A percentile compares a stretch with the other conserved stretches of the same genome.
phyloP scores from a whole-genome alignment of 2,888 invertebrate genomes.

The Hypomecis punctinalis region DNA sequence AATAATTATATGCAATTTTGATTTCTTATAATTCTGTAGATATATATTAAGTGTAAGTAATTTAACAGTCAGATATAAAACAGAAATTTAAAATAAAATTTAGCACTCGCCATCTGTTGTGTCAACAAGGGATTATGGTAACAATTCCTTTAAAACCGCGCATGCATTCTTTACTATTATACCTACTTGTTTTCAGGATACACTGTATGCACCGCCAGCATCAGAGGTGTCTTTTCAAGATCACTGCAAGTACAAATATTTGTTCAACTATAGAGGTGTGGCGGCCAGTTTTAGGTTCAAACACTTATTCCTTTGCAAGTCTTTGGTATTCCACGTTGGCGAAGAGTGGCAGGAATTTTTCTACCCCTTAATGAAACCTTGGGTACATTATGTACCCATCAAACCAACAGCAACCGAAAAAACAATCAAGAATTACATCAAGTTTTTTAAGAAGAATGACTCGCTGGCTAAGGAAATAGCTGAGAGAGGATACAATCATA shows the following conservation, averaged over 20 bases:
- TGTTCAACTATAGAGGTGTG: conserved; percentile 98
- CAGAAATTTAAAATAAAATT: too few species aligned
- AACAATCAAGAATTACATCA: conserved; percentile 89
- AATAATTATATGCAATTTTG: too few species aligned
- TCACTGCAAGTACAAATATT: conserved; percentile 96
- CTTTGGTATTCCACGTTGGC: conserved; percentile 97
- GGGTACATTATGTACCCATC: conserved; percentile 98
- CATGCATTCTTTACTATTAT: neutral
- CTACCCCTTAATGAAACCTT: conserved; percentile 94
- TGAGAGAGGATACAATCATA: conserved; percentile 91
- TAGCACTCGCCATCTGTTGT: too few species aligned
- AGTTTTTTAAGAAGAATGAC: conserved; percentile 92
- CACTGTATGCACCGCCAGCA: conserved; percentile 93
- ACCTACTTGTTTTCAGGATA: conserved; percentile 87
- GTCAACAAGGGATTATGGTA: neutral
- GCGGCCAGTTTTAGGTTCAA: conserved; percentile 99
- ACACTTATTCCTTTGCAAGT: conserved; percentile 96
- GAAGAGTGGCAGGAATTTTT: conserved; percentile 98
- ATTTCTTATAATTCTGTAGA: too few species aligned
- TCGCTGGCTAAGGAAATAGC: conserved; percentile 91
- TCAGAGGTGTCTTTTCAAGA: conserved; percentile 94
- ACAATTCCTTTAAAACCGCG: too few species aligned
- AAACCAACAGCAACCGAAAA: conserved; percentile 85
- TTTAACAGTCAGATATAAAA: too few species aligned
- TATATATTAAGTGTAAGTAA: too few species aligned